These are phyloP conservation scores for Bagarius yarrelli DNA, from an alignment of 2,113 vertebrate species.

Conservation along the genomic window DNA sequence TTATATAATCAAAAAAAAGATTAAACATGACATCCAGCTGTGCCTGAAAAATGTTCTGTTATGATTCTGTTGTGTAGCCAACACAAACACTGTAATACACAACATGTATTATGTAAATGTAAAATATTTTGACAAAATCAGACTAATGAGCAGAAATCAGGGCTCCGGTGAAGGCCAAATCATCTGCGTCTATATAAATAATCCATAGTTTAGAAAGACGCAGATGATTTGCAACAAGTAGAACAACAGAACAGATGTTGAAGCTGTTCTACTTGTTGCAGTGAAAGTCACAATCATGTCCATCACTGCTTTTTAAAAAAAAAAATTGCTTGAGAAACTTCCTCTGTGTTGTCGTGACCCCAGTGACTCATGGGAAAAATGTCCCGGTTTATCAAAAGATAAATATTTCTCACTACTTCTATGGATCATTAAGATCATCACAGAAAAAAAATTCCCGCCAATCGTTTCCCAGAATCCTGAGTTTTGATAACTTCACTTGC, in stretches of 20 bases:
- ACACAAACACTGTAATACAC: background rate
- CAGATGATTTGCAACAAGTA: too few species aligned
- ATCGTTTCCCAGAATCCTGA: slow-evolving; percentile 61
- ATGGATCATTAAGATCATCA: slow-evolving; percentile 40
- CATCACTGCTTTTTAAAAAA: background rate
- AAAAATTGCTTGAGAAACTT: too few species aligned
- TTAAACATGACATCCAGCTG: too few species aligned
- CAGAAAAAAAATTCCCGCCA: slow-evolving; percentile 38
- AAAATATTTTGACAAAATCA: background rate
- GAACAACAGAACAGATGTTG: too few species aligned
- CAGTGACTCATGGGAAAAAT: slow-evolving; percentile 47
- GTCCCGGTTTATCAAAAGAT: slow-evolving; percentile 21
- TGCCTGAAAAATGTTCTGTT: background rate
- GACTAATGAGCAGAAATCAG: slow-evolving; percentile 5
- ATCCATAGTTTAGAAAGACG: background rate
- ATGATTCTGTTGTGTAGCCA: background rate
- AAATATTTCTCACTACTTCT: background rate
- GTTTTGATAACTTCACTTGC: slow-evolving; percentile 48
- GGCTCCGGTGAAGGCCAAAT: background rate
- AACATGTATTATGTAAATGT: background rate
- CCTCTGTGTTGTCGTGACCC: slow-evolving; percentile 32
- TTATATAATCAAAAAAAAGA: too few species aligned
- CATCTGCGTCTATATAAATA: slow-evolving; percentile 8
- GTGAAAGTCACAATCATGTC: background rate
- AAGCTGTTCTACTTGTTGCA: too few species aligned